A percentile compares a stretch with the other conserved stretches of the same genome.
Evolutionary conservation across 1,140 invertebrate species (phyloP).

Genomic region (Pogonognathellus flavescens): DNA sequence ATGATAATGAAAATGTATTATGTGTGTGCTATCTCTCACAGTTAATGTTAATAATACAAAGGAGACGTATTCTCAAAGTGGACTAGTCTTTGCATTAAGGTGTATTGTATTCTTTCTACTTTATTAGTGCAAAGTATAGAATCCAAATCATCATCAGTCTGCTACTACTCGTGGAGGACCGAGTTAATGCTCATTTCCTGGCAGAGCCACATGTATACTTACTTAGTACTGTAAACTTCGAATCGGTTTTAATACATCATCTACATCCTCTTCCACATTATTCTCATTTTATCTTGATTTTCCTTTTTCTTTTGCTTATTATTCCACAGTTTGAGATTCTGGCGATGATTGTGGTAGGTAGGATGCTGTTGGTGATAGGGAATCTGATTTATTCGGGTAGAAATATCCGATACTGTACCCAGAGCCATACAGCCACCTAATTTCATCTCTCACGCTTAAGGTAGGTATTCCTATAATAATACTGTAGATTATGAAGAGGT

Average conservation of each 20-base stretch:
- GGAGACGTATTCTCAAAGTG: not conserved
- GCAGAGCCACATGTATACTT: not conserved
- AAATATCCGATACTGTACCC: conserved; percentile 24
- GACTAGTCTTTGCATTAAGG: no score
- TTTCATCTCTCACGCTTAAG: conserved; percentile 42
- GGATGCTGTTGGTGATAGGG: conserved; percentile 37
- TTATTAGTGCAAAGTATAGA: not conserved
- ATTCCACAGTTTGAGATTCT: not conserved
- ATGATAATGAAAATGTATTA: conserved; percentile 46
- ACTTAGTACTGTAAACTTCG: conserved; percentile 5
- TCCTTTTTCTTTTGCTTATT: conserved; percentile 42
- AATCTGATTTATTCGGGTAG: conserved; percentile 48
- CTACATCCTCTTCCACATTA: conserved; percentile 31
- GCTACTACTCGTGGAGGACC: not conserved
- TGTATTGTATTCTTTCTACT: not conserved
- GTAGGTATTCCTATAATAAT: no score
- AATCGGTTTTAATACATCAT: conserved; percentile 24
- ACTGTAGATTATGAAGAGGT: no score
- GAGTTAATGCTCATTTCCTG: conserved; percentile 41
- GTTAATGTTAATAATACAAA: conserved; percentile 29
- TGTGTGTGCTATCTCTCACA: not conserved
- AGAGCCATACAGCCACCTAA: conserved; percentile 19
- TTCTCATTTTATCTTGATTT: conserved; percentile 43
- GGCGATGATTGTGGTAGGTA: not conserved
- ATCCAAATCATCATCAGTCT: not conserved